Base-by-base conservation (phyloP, 2,888 invertebrate species). In the Drosophila ezoana region DNA sequence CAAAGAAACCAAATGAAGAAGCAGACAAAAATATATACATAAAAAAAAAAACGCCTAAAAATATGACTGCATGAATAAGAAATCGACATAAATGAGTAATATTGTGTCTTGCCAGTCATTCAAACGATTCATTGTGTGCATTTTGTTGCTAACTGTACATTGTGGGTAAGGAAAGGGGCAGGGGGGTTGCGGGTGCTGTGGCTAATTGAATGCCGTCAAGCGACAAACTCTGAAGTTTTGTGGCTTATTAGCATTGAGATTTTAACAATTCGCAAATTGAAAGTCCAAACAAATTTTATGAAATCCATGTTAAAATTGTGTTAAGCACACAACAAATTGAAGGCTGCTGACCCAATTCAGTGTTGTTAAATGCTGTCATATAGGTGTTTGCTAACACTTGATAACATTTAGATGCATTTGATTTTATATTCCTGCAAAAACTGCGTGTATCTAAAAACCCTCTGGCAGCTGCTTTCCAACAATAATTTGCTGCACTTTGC, bases 111-210 rank as follows among this genome's bases (percentile, higher is more conserved):
- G 47, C 18, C 35, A 28, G 41, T 54, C 48, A 54, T 41, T 52
- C 33, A 41, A 44, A 37, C 54, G 23, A 16, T 35, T 63, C 45
- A 41, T 35, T 54, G 37, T 58, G 20, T 53, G 32, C 52, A 67
- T 56, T 69, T 41, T 72, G 69, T 76, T 63, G 59, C 61, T 63
- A 85, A 85, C 87, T 86, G 88, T 83, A 86, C 73, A 63, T 58
- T 57, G 41, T 58, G 20, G 43, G 37, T 28, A 23, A 16, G 11
- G 14, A 1, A 6, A n/a, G 8, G 11, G 14, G 2, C 1, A 8
- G 9, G 1, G 6, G 28, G 10, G 18, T 14, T 38, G n/a, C 1
- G 35, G 35, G 28, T 28, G 28, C 28, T 14, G 35, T 11, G 23
- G 64, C 69, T 76, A 87, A 87, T 71, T 79, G 79, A 70, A 45